phyloP scores from a whole-genome alignment of 2,888 invertebrate species.

The Tiliacea citrago region DNA sequence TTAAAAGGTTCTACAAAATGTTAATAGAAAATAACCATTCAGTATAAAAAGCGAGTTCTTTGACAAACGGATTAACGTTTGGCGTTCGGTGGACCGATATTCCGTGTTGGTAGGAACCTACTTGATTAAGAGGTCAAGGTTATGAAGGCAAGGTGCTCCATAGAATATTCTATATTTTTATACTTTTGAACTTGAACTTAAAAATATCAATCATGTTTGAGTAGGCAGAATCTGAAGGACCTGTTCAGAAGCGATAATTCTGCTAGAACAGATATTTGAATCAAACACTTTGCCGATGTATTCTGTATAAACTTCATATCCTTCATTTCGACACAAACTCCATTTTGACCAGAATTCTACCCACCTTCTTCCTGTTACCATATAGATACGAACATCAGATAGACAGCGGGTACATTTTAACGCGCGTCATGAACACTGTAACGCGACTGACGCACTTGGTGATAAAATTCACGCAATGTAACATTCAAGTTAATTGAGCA shows the following conservation, averaged over 20 bases:
- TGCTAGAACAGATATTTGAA: neutral
- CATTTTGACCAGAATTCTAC: neutral
- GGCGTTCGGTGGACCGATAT: too few relatives aligned
- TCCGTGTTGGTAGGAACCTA: too few relatives aligned
- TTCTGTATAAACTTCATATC: too few relatives aligned
- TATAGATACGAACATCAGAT: constrained; percentile 13
- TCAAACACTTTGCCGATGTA: too few relatives aligned
- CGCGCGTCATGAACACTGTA: neutral
- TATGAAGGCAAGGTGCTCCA: too few relatives aligned
- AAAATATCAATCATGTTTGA: too few relatives aligned
- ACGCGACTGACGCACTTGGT: constrained; percentile 11
- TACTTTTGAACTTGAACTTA: too few relatives aligned
- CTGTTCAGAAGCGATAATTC: too few relatives aligned
- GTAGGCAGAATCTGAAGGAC: too few relatives aligned
- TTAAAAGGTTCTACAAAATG: neutral
- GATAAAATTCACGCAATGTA: constrained; percentile 41
- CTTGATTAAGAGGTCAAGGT: too few relatives aligned
- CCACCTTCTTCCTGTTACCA: neutral
- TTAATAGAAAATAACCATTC: constrained; percentile 19
- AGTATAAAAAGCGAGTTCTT: neutral
- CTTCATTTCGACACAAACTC: neutral
- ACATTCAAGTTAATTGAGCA: constrained; percentile 43
- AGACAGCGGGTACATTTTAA: constrained; percentile 14
- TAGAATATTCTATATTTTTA: too few relatives aligned
- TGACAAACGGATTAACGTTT: neutral